phyloP scores from a whole-genome alignment of 2,113 vertebrate species.

The Cercocebus atys region DNA sequence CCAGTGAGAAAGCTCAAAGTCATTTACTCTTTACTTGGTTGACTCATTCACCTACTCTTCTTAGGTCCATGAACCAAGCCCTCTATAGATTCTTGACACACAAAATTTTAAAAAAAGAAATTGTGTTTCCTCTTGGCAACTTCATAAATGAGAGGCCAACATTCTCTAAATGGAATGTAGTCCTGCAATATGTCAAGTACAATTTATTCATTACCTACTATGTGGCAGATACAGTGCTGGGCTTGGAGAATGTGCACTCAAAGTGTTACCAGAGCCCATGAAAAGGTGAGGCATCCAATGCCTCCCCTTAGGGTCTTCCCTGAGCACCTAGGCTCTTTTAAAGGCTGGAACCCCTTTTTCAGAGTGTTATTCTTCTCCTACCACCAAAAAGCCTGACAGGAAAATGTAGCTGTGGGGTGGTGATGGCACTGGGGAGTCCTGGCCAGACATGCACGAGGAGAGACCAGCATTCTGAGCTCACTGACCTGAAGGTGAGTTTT shows the following conservation, averaged over 20 bases:
- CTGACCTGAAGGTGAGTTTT: neutral
- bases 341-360: neutral
- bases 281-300: neutral
- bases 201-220: neutral
- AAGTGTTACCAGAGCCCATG: rapidly evolving
- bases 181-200: neutral
- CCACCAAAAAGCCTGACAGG: neutral
- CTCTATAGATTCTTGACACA: neutral
- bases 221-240: too few species aligned
- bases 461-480: neutral
- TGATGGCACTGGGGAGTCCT: rapidly evolving
- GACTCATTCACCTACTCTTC: neutral
- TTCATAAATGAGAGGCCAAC: neutral
- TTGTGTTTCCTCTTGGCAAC: neutral
- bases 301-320: neutral
- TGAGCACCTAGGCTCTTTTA: neutral
- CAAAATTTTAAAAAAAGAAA: neutral
- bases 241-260: neutral
- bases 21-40: neutral
- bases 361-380: neutral
- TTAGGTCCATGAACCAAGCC: neutral
- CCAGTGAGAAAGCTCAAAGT: neutral
- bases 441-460: neutral
- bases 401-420: neutral
- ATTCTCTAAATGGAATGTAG: neutral